Base-by-base conservation (phyloP, 2,113 vertebrate genomes). In the Chaetodon auriga region DNA sequence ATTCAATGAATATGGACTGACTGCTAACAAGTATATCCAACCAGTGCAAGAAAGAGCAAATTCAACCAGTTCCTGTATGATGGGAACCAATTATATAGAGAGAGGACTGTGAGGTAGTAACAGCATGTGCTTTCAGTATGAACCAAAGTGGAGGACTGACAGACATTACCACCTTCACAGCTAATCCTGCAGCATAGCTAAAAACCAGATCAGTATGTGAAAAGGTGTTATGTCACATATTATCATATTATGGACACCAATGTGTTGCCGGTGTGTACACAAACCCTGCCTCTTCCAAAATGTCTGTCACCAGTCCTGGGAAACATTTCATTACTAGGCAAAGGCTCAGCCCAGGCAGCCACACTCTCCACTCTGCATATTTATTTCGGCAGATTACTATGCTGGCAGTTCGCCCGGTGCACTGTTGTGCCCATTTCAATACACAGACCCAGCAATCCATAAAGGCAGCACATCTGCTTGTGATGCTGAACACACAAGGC, bases 401-500 rank as follows among this genome's bases (percentile, higher is more conserved):
- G 66, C 86, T 83, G 90, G 80, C 81, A 57, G 83, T 72, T 73
- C 0, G 68, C 91, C 88, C 25, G 21, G 81, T 21, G 41, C 80
- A 71, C 87, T 30, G 69, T 75, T 75, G 78, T 78, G 75, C 81
- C 81, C 46, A 73, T 83, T 83, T 87, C 81, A 89, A 87, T 75
- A 82, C 80, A 55, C 46, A 61, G 36, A 64, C 63, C 72, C 84
- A 75, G 81, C 73, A 75, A 70, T 86, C 82, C 70, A 69, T 83
- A 82, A 84, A 84, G 68, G 76, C 82, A 77, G 75, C 86, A 92
- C 77, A 79, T 92, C 87, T 92, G 87, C 80, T 92, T 90, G 85
- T 89, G 80, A 92, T 94, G 90, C 89, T 89, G 87, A 87, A 89
- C 89, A 92, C 91, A 92, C 84, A 64, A 71, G 76, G 68, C 86